Evolutionary conservation across 37 sponge, comb jelly and placozoan genomes (phyloP).

Genomic region (Petrosia ficiformis): DNA sequence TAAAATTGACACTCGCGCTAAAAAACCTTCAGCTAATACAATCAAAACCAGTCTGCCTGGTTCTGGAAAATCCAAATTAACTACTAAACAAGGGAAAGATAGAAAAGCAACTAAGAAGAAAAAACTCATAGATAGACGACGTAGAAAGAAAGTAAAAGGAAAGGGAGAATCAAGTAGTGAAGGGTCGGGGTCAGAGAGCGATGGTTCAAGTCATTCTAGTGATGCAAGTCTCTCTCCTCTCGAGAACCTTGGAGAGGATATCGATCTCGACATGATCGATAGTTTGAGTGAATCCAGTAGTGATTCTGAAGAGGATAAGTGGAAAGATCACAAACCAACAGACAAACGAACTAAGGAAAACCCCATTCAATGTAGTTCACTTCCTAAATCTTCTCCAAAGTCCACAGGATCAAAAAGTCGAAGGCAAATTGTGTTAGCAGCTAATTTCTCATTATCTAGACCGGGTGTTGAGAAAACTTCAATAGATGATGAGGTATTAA

Average conservation of each 20-base stretch:
- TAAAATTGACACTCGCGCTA: not conserved
- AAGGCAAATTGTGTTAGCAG: not conserved
- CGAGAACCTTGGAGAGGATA: conserved; percentile 3
- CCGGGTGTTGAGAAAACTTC: too few species aligned
- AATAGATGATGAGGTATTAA: too few species aligned
- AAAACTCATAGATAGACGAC: conserved; percentile 12
- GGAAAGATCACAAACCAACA: not conserved
- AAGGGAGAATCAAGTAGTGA: conserved; percentile 19
- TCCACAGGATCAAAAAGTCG: not conserved
- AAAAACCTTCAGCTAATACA: not conserved
- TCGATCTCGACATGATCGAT: conserved; percentile 34
- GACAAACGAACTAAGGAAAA: too few species aligned
- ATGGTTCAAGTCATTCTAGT: not conserved
- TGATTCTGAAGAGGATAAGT: conserved; percentile 5
- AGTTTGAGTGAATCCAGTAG: conserved; percentile 42
- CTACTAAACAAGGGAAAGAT: not conserved
- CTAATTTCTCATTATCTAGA: not conserved
- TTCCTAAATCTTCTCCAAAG: not conserved
- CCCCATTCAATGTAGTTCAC: not conserved
- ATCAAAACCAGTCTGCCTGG: not conserved
- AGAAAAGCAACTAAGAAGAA: not conserved
- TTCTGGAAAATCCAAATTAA: not conserved
- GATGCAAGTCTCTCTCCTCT: conserved; percentile 19
- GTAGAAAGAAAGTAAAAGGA: conserved; percentile 1
- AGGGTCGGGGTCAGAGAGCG: not conserved